Base-by-base conservation (phyloP, 2,797 vertebrate genomes). In the Poeciliopsis paucimaculata region DNA sequence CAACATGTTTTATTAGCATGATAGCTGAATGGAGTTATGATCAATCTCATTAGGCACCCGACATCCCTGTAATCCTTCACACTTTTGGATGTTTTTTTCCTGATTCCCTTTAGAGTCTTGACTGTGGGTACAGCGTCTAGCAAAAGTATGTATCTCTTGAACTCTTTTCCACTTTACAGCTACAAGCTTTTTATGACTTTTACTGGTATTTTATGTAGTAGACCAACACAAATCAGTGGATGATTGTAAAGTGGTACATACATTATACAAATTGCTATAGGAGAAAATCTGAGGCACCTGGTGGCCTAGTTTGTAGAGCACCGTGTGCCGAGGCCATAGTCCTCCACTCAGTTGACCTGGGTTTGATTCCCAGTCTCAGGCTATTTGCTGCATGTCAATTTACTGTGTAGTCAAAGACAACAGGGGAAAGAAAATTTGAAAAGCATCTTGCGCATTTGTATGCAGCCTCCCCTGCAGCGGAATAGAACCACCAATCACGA, bases 101-200 rank as follows among this genome's bases (percentile, higher is more conserved):
- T 73, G 77, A 77, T 87, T 87, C 72, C 83, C 81, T 87, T 55
- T 86, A n/a, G 41, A 71, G 84, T 87, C 82, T 87, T 86, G 72
- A 71, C 71, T 84, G 72, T 82, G 6, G 39, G 49, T 46, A 20
- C 31, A 66, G 62, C 7, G 4, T 36, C 28, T 5, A 26, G 36
- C 18, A 68, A 41, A 41, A 68, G 20, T 43, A 68, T 68, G 4
- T 5, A 26, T 41, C 36, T 5, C 10, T 66, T 66, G 66, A 68
- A 41, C 36, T 66, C 36, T 31, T 36, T 62, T 36, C 31, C 31
- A 34, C 28, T 18, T 66, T 66, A 39, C 62, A 66, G 62, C 34
- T 10, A 20, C 13, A 66, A 23, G 5, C 62, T 66, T 66, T 66
- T 66, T 18, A 66, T 4, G 1, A 66, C 8, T 36, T 36, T 36